These are phyloP conservation scores for Sialia sialis DNA, from an alignment of 2,113 vertebrate genomes.

Conservation along the genomic window DNA sequence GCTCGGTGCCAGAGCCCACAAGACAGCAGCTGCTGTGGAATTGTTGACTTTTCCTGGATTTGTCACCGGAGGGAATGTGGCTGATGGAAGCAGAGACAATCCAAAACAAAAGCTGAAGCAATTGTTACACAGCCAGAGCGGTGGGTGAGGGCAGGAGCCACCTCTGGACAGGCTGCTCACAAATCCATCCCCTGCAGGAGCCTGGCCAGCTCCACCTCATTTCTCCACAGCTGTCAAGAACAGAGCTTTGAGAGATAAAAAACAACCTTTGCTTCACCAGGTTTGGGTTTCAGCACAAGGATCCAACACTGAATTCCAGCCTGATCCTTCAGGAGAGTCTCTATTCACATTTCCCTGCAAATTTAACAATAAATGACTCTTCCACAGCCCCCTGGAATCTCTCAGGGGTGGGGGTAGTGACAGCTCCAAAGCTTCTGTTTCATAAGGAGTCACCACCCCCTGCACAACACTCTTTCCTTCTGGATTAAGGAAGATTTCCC, in stretches of 20 bases:
- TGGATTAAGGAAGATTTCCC: conserved; percentile 29
- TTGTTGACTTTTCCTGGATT: background rate
- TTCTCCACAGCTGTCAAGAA: background rate
- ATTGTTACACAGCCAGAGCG: background rate
- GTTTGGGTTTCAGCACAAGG: background rate
- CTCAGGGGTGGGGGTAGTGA: background rate
- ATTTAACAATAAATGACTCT: background rate
- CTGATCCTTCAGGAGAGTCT: background rate
- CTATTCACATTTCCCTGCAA: background rate
- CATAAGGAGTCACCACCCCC: background rate
- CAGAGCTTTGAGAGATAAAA: background rate
- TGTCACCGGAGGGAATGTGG: background rate
- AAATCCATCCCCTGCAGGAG: background rate
- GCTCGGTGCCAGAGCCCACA: background rate
- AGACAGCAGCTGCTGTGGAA: background rate
- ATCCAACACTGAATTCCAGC: background rate
- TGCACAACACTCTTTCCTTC: conserved; percentile 1
- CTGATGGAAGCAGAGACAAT: background rate
- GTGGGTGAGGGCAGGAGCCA: background rate
- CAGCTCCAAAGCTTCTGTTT: background rate
- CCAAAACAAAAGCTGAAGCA: background rate
- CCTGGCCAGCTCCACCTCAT: background rate
- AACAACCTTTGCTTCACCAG: background rate
- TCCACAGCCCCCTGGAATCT: background rate
- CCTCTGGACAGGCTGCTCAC: background rate